Percentiles rank a stretch among this genome's conserved stretches.
Evolutionary conservation across 2,113 vertebrate species (phyloP).

Genomic region (Gambusia affinis): DNA sequence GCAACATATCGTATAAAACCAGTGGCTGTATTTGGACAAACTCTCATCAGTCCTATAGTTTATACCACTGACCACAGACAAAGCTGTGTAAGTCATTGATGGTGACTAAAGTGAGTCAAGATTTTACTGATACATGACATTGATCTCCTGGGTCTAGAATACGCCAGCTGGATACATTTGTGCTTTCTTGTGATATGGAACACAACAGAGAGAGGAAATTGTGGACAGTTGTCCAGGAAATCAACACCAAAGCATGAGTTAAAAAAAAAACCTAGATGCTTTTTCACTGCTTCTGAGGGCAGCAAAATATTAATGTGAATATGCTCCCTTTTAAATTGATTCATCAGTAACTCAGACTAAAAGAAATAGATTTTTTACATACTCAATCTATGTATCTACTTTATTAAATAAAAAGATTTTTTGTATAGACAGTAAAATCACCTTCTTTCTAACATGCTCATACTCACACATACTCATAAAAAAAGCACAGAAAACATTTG

Average conservation of each 20-base stretch:
- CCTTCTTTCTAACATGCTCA: conserved; percentile 34
- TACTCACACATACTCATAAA: conserved; percentile 37
- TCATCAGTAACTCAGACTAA: not conserved
- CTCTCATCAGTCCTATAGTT: not conserved
- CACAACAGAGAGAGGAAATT: too few relatives aligned
- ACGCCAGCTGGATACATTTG: not conserved
- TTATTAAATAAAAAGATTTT: conserved; percentile 33
- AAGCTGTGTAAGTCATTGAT: not conserved
- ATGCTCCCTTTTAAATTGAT: not conserved
- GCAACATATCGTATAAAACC: not conserved
- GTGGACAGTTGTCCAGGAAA: not conserved
- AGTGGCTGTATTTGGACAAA: not conserved
- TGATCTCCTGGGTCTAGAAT: not conserved
- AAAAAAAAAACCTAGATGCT: not conserved
- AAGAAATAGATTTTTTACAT: conserved; percentile 33
- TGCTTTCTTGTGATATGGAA: not conserved
- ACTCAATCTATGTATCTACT: conserved; percentile 43
- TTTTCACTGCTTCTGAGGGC: not conserved
- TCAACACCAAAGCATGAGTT: not conserved
- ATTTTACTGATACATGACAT: not conserved
- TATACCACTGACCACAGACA: not conserved
- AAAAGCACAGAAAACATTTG: conserved; percentile 32
- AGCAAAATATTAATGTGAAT: not conserved
- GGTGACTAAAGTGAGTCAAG: not conserved
- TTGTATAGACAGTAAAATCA: conserved; percentile 51